A percentile compares a stretch with the other conserved stretches of the same genome.
Evolutionary conservation across 2,888 invertebrate species (phyloP).

Genomic region (Neoascia interrupta): DNA sequence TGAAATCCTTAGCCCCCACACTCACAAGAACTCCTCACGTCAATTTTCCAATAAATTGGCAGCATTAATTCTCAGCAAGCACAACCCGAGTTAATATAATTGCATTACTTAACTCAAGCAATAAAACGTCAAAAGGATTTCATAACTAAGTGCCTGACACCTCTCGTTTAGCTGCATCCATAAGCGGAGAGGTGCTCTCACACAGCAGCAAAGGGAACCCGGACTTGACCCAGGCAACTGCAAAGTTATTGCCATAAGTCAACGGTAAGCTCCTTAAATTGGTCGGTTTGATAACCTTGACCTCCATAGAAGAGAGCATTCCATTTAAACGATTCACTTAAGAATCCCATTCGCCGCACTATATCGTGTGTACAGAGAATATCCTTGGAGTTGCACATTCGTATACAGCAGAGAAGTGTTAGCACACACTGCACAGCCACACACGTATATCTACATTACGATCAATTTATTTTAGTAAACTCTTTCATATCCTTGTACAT

Average conservation of each 20-base stretch:
- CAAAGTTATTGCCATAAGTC: conserved; percentile 48
- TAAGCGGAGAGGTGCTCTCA: no score
- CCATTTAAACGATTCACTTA: conserved; percentile 52
- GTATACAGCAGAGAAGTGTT: background rate
- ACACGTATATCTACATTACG: background rate
- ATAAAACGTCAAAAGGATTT: no score
- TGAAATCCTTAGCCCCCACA: no score
- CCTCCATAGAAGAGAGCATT: conserved; percentile 40
- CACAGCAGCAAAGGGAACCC: no score
- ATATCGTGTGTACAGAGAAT: background rate
- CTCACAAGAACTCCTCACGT: no score
- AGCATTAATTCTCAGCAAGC: no score
- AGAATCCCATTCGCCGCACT: conserved; percentile 19
- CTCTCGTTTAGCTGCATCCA: no score
- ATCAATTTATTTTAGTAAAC: conserved; percentile 23
- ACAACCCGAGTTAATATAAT: no score
- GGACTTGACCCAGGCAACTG: background rate
- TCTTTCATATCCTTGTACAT: conserved; percentile 14
- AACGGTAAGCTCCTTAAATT: conserved; percentile 47
- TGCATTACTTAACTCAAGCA: no score
- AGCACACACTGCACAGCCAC: background rate
- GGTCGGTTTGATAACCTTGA: conserved; percentile 49
- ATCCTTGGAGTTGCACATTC: background rate
- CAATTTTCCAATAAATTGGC: no score
- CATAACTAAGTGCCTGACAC: no score